Conservation (phyloP, 23 tunicate species). For the Styela clava region DNA sequence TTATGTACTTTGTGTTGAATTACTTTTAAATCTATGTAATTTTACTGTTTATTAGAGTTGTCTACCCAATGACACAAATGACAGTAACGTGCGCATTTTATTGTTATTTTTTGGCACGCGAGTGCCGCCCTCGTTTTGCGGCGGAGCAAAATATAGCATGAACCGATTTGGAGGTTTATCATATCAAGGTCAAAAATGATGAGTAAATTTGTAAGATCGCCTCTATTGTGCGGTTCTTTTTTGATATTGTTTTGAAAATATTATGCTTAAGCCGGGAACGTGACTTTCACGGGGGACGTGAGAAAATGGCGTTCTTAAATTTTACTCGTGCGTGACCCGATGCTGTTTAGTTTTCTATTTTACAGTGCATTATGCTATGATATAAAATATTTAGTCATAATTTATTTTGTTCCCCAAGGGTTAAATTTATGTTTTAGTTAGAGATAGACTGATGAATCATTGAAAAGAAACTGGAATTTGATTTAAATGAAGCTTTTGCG, state of each 20-base stretch:
- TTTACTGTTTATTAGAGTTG: too few species aligned
- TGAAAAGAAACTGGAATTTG: too few species aligned
- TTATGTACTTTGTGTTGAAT: too few species aligned
- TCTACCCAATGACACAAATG: not conserved
- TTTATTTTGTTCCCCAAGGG: too few species aligned
- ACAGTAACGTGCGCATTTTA: not conserved
- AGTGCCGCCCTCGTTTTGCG: not conserved
- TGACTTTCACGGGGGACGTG: constrained; percentile 10
- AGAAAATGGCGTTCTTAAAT: constrained; percentile 4
- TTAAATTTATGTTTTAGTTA: too few species aligned
- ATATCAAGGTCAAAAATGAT: not conserved
- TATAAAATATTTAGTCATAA: too few species aligned
- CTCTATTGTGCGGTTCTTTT: not conserved
- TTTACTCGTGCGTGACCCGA: constrained; percentile 23
- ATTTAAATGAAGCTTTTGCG: too few species aligned
- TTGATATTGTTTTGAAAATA: constrained; percentile 11
- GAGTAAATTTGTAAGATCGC: not conserved
- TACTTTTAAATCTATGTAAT: too few species aligned
- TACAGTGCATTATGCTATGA: too few species aligned
- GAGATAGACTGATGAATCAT: too few species aligned
- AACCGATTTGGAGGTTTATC: not conserved
- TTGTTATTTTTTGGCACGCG: not conserved
- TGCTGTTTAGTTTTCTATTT: not conserved
- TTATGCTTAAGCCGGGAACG: constrained; percentile 14
- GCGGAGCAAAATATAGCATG: not conserved